A percentile compares a stretch with the other conserved stretches of the same genome.
phyloP scores from a whole-genome alignment of 2,888 invertebrate genomes.

The Drosophila longiperda region DNA sequence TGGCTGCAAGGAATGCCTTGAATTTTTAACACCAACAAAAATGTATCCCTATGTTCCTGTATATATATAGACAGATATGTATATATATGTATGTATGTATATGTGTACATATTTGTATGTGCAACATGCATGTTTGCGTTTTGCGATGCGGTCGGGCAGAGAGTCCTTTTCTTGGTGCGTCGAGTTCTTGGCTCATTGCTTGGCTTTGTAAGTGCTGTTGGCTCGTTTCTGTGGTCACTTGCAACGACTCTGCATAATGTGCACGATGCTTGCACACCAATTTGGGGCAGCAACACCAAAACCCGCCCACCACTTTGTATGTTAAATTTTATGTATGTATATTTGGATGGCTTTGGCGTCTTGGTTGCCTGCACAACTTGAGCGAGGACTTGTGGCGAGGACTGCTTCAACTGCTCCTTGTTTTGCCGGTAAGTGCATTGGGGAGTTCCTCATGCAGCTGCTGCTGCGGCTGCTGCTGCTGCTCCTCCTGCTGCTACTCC shows the following conservation, averaged over 20 bases:
- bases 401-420: slow-evolving; percentile 38
- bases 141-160: slow-evolving; percentile 32
- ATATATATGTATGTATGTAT: not conserved
- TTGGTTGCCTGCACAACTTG: slow-evolving; percentile 21
- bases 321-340: slow-evolving; percentile 52
- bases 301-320: slow-evolving; percentile 32
- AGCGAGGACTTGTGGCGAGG: slow-evolving; percentile 13
- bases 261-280: not conserved
- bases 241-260: slow-evolving; percentile 51
- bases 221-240: slow-evolving; percentile 68
- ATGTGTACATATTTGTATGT: not conserved
- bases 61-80: not conserved
- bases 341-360: slow-evolving; percentile 23
- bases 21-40: slow-evolving; percentile 35
- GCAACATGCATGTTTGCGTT: slow-evolving; percentile 28
- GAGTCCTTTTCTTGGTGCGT: slow-evolving; percentile 14
- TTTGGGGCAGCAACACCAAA: not conserved
- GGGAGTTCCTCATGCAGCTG: slow-evolving; percentile 43
- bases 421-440: slow-evolving; percentile 65
- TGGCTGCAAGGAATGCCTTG: slow-evolving; percentile 26
- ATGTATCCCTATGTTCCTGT: slow-evolving; percentile 6
- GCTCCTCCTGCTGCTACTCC: not conserved
- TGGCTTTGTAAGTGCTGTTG: slow-evolving; percentile 45
- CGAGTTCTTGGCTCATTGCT: slow-evolving; percentile 27
- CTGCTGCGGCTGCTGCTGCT: not conserved